Evolutionary conservation across 2,113 vertebrate genomes (phyloP).

Genomic region (Jaculus jaculus): DNA sequence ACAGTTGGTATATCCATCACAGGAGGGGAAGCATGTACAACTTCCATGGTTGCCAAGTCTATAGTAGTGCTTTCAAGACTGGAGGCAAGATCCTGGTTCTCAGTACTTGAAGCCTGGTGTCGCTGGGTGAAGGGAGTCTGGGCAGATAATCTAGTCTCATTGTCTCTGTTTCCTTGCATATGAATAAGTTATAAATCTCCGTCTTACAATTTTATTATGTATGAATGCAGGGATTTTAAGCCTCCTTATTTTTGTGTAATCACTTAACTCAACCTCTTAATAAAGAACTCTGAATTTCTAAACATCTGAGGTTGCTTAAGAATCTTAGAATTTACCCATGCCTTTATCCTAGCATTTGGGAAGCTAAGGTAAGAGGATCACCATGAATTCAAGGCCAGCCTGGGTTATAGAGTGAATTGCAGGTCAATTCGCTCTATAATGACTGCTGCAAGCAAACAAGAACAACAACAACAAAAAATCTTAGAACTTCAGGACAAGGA

Average conservation of each 20-base stretch:
- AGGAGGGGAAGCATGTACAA: background rate
- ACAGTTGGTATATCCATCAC: background rate
- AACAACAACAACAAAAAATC: too few relatives aligned
- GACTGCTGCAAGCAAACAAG: background rate
- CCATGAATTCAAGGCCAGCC: too few relatives aligned
- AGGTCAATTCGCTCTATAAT: background rate
- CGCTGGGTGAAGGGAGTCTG: background rate
- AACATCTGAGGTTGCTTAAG: background rate
- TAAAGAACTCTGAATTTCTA: slow-evolving; percentile 47
- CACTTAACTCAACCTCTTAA: slow-evolving; percentile 17
- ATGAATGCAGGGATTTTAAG: slow-evolving; percentile 8
- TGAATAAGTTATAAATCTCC: slow-evolving; percentile 47
- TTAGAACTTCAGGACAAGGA: background rate
- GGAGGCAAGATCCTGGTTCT: background rate
- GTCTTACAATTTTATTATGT: slow-evolving; percentile 39
- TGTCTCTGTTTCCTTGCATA: slow-evolving; percentile 23
- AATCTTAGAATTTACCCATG: background rate
- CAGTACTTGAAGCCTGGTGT: too few relatives aligned
- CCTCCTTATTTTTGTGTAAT: slow-evolving; percentile 40
- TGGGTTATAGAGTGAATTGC: too few relatives aligned
- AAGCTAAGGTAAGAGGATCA: too few relatives aligned
- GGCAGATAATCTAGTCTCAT: background rate
- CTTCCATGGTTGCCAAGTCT: slow-evolving; percentile 28
- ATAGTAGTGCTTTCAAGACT: background rate
- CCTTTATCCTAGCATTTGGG: too few relatives aligned